phyloP scores from a whole-genome alignment of 2,113 vertebrate species.

The Dicaeum eximium region DNA sequence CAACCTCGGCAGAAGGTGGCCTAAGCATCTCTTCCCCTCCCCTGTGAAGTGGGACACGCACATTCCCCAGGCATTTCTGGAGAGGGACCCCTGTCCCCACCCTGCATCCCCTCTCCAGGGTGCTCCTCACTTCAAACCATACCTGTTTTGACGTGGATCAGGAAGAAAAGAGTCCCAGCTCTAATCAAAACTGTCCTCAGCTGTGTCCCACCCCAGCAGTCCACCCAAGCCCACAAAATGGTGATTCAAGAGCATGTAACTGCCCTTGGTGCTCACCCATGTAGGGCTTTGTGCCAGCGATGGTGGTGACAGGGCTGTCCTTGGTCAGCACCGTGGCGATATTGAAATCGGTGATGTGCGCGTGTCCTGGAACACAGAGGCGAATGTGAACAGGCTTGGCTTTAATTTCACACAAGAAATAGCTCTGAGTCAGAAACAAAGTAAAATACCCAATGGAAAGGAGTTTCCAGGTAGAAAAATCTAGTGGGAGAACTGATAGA shows the following conservation, averaged over 20 bases:
- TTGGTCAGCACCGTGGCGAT: constrained; percentile 87
- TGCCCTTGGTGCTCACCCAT: constrained; percentile 80
- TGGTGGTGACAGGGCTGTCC: constrained; percentile 83
- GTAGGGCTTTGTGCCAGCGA: constrained; percentile 96
- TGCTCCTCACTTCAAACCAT: background rate
- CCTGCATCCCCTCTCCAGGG: background rate
- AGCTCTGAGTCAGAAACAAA: background rate
- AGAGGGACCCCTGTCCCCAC: background rate
- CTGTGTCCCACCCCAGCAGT: background rate
- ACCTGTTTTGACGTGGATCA: background rate
- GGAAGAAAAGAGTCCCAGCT: background rate
- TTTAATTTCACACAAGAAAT: background rate
- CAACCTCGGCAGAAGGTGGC: background rate
- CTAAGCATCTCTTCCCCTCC: background rate
- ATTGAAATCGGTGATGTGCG: constrained; percentile 96
- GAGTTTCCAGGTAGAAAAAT: background rate
- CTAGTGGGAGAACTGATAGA: background rate
- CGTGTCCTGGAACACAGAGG: constrained; percentile 80
- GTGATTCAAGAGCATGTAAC: fast-evolving
- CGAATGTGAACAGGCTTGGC: background rate
- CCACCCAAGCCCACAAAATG: background rate
- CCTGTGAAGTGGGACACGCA: fast-evolving
- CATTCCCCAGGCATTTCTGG: background rate
- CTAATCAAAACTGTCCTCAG: background rate
- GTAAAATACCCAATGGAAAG: background rate